Evolutionary conservation across 2,797 vertebrate genomes (phyloP), one percentile per base, ranked within the genome.

Genomic region (Setipinna tenuifilis): DNA sequence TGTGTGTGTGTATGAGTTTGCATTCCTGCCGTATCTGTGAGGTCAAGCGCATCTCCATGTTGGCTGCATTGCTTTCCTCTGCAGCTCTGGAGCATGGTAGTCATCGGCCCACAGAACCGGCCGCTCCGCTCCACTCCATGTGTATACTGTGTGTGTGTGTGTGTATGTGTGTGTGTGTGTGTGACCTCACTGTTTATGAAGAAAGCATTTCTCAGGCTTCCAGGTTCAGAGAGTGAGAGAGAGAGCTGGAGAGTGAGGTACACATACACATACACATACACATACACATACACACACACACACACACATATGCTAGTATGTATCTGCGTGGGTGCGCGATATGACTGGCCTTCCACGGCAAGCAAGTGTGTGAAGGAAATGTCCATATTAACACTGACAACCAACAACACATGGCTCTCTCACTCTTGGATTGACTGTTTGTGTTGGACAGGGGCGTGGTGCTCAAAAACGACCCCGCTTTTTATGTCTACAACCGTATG

Each of bases 101-200:
- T 68, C 58, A 65, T 83, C 23, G 71, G 82, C 86, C 46, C 80
- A 44, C 82, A 35, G 23, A 80, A 84, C 14, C 31, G 12, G 10
- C 2, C n/a, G 5, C n/a, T 65, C 16, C 28, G 9, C 62, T 9
- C 23, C 0, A 10, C 85, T 23, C n/a, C 3, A 7, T 28, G 62
- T 71, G 28, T 75, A 28, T 75, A 14, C n/a, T 75, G 68, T 75
- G 68, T 75, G 68, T 71, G 65, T 71, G 28, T 71, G 65, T 71
- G 28, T 75, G 68, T 75, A 28, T 35, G 68, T 19, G 23, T 17
- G 68, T 17, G 68, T 62, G 81, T 65, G 85, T 83, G 65, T 65
- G 83, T 88, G 87, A 87, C 83, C 81, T 88, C 87, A 90, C 61
- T 87, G 87, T 87, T 89, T 88, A 89, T 85, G 87, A 0, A 46